phyloP scores from a whole-genome alignment of 92 coral and sea anemone genomes.

The Zoanthus solanderi region DNA sequence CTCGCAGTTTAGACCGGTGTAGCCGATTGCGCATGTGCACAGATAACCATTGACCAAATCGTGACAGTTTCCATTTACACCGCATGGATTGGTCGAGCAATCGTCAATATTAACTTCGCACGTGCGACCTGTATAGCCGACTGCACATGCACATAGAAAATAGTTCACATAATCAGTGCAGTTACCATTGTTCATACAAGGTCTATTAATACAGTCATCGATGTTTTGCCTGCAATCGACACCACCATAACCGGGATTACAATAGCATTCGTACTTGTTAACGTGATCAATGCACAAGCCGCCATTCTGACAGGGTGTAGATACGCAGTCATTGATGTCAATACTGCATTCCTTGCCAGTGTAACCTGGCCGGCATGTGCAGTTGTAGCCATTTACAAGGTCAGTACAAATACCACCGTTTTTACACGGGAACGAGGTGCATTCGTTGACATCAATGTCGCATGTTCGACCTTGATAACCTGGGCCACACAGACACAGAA shows the following conservation, averaged over 20 bases:
- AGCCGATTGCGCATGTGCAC: constrained; percentile 75
- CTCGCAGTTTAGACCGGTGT: constrained; percentile 66
- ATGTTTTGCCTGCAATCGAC: constrained; percentile 73
- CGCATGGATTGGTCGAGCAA: constrained; percentile 71
- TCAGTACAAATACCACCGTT: constrained; percentile 75
- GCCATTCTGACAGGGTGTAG: constrained; percentile 68
- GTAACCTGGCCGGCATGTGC: constrained; percentile 78
- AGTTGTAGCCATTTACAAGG: constrained; percentile 72
- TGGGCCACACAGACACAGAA: constrained; percentile 69
- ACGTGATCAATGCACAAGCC: constrained; percentile 80
- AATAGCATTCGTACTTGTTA: constrained; percentile 72
- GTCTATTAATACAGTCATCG: constrained; percentile 83
- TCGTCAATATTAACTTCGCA: constrained; percentile 82
- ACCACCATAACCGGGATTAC: constrained; percentile 86
- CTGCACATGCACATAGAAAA: constrained; percentile 75
- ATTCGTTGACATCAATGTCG: constrained; percentile 81
- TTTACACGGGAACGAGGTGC: constrained; percentile 76
- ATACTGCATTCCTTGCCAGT: constrained; percentile 68
- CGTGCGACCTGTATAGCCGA: constrained; percentile 78
- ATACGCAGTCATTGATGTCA: constrained; percentile 70
- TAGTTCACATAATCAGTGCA: constrained; percentile 79
- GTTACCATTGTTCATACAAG: constrained; percentile 76
- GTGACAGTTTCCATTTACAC: constrained; percentile 65
- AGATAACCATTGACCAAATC: constrained; percentile 75
- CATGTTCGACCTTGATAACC: constrained; percentile 90